phyloP scores from a whole-genome alignment of 2,797 vertebrate genomes.

The Spinus pinus region DNA sequence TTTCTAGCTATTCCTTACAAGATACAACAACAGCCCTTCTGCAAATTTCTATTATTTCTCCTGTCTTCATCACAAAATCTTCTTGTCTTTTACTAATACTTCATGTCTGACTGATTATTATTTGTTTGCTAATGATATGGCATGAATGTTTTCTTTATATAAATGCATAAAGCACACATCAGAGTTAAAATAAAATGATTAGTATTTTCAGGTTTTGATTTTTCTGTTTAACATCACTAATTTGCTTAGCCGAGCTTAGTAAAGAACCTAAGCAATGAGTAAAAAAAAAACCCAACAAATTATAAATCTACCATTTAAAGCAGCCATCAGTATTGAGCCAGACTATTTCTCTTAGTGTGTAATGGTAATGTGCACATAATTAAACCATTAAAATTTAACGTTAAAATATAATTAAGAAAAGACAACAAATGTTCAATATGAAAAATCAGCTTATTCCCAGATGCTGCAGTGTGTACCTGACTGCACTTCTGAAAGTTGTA shows the following conservation, averaged over 20 bases:
- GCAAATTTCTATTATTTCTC: constrained; percentile 99
- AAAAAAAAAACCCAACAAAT: not conserved
- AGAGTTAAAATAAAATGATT: constrained; percentile 47
- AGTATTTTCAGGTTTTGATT: constrained; percentile 21
- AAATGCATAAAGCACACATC: constrained; percentile 47
- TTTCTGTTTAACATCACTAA: constrained; percentile 36
- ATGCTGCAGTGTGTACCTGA: not conserved
- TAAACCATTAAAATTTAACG: constrained; percentile 49
- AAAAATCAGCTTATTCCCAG: constrained; percentile 34
- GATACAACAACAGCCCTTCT: constrained; percentile 96
- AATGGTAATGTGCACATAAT: constrained; percentile 21
- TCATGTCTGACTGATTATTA: constrained; percentile 81
- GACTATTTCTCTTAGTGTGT: not conserved
- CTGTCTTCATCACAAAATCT: constrained; percentile 94
- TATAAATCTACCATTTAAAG: constrained; percentile 35
- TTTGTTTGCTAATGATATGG: constrained; percentile 82
- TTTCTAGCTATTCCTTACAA: constrained; percentile 99
- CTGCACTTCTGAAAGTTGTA: constrained; percentile 46
- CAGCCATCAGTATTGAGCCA: not conserved
- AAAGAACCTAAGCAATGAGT: not conserved
- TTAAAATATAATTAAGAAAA: constrained; percentile 46
- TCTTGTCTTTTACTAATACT: constrained; percentile 81
- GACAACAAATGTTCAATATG: constrained; percentile 22
- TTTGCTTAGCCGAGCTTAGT: constrained; percentile 15
- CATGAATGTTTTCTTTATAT: constrained; percentile 73